Base-by-base conservation (phyloP, 1,140 invertebrate species). In the Platorchestia sp. region DNA sequence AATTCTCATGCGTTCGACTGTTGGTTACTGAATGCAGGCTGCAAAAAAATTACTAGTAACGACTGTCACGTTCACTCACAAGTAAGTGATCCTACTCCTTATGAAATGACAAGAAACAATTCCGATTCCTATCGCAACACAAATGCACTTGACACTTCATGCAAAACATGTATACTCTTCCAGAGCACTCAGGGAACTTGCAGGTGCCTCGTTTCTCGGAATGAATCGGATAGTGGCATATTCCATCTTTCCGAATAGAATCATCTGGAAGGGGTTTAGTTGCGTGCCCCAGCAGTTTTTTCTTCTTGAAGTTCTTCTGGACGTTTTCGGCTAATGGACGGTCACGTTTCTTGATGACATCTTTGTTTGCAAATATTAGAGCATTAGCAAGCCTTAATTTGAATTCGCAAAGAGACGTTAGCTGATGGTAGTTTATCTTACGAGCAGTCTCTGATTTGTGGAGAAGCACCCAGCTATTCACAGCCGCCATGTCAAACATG, bases 141-240 rank as follows among this genome's bases (percentile, higher is more conserved):
- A 95, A 95, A 86, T 95, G 95, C 22, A 95, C 95, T 41, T 42
- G 42, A 16, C 95, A 95, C 45, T 95, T 95, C 53, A 45, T 86
- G 41, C 95, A 59, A 42, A 89, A 95, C 95, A 95, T 95, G 59
- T 10, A 36, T 19, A 95, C 86, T 95, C 53, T 95, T 40, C 95
- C 45, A 41, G 45, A 53, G 43, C 95, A 95, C 89, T 53, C 19
- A 14, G 86, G 95, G 42, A 95, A 86, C 89, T 89, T 95, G 36
- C 95, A 95, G 41, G 27, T 86, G 86, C 53, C 22, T 59, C 53
- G 42, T 42, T 45, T 95, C 95, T 95, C 16, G 22, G 45, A 51
- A 51, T 51, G 47, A 19, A 51, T 51, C 47, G 19, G 19, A 51
- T 51, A 51, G 75, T 95, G 95, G 40, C 86, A 86, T 36, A 95